A percentile compares a stretch with the other conserved stretches of the same genome.
phyloP scores from a whole-genome alignment of 2,113 vertebrate genomes.

The Excalfactoria chinensis region DNA sequence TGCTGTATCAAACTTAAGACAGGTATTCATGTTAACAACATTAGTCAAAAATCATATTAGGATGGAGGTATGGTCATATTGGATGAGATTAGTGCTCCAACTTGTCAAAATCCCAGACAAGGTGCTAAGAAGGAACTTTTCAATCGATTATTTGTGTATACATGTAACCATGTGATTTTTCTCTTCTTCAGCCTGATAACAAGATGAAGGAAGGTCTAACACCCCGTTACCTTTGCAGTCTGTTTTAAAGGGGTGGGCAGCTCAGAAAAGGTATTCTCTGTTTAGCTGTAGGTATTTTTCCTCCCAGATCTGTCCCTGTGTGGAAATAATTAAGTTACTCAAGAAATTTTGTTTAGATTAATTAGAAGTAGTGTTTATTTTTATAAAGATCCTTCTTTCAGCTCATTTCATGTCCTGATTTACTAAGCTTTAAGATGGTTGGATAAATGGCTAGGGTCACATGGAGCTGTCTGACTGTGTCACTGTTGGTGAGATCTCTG shows the following conservation, averaged over 20 bases:
- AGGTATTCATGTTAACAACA: not conserved
- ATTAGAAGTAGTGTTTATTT: slow-evolving; percentile 21
- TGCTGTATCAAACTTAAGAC: not conserved
- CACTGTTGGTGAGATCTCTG: not conserved
- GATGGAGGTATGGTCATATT: not conserved
- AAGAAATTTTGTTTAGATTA: slow-evolving; percentile 4
- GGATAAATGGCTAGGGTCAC: not conserved
- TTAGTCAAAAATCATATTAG: not conserved
- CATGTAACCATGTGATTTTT: not conserved
- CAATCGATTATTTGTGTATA: not conserved
- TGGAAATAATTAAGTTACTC: slow-evolving; percentile 2
- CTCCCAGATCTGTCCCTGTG: not conserved
- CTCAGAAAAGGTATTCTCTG: not conserved
- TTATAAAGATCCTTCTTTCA: slow-evolving; percentile 23
- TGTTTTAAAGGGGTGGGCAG: not conserved
- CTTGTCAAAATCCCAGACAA: not conserved
- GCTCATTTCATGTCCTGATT: slow-evolving; percentile 8
- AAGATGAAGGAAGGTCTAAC: not conserved
- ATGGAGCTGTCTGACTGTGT: not conserved
- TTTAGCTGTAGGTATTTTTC: not conserved
- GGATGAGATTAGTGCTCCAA: not conserved
- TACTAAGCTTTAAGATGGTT: slow-evolving; percentile 7
- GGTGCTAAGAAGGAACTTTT: not conserved
- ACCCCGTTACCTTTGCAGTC: not conserved
- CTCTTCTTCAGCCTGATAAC: not conserved